Evolutionary conservation across 2,888 invertebrate species (phyloP).

Genomic region (Oxyscelio sp.): DNA sequence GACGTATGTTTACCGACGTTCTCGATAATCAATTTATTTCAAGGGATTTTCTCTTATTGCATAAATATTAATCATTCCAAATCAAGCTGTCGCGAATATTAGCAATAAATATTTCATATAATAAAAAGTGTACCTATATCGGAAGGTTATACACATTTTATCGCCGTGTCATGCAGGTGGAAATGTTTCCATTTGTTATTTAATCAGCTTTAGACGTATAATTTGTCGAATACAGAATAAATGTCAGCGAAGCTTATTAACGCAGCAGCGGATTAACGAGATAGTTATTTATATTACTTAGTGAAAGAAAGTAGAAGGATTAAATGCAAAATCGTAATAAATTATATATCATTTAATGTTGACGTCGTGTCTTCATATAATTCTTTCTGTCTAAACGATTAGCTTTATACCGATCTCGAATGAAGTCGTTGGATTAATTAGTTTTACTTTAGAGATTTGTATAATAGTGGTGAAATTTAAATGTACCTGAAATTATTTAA

Average conservation of each 20-base stretch:
- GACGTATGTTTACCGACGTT: not conserved
- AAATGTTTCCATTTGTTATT: slow-evolving; percentile 3
- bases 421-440: not conserved
- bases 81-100: slow-evolving; percentile 9
- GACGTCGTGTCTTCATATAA: not conserved
- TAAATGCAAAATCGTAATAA: slow-evolving; percentile 15
- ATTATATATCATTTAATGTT: not conserved
- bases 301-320: slow-evolving; percentile 13
- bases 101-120: slow-evolving; percentile 18
- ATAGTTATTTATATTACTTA: slow-evolving; percentile 11
- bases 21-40: not conserved
- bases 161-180: slow-evolving; percentile 1
- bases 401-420: not conserved
- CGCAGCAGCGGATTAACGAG: not conserved
- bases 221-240: slow-evolving; percentile 16
- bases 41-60: not conserved
- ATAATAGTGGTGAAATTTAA: no score
- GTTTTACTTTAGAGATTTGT: no score
- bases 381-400: not conserved
- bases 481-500: no score
- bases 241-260: slow-evolving; percentile 10
- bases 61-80: slow-evolving; percentile 23
- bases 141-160: slow-evolving; percentile 4
- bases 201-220: slow-evolving; percentile 22
- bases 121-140: not conserved